These are phyloP conservation scores for Eucriotettix oculatus DNA, from an alignment of 2,888 invertebrate genomes.

Conservation along the genomic window DNA sequence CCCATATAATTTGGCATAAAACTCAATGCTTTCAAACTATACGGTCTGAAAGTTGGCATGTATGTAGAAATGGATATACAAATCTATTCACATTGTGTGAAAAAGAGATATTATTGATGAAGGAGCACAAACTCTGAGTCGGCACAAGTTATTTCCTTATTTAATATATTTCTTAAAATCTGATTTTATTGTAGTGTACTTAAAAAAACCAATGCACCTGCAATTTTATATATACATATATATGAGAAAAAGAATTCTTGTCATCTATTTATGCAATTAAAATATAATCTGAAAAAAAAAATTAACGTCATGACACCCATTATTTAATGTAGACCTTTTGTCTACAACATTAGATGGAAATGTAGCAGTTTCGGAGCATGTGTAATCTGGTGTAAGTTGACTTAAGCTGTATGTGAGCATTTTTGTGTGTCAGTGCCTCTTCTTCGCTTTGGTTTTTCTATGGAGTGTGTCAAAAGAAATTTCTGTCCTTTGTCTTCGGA, in stretches of 20 bases:
- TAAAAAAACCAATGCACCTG: conserved; percentile 7
- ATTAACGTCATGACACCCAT: neutral
- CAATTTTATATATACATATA: conserved; percentile 3
- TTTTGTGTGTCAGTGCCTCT: conserved; percentile 4
- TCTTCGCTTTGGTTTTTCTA: neutral
- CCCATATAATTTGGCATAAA: too few relatives aligned
- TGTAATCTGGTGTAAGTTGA: neutral
- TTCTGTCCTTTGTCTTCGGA: too few relatives aligned
- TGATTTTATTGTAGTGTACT: neutral
- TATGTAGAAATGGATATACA: too few relatives aligned
- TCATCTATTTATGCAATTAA: neutral
- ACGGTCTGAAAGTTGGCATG: too few relatives aligned
- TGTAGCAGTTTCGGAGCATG: neutral
- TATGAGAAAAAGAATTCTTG: neutral
- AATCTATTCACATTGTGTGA: too few relatives aligned
- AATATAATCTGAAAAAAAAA: neutral
- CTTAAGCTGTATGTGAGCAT: neutral
- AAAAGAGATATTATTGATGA: neutral
- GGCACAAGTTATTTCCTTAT: too few relatives aligned
- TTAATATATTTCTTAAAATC: too few relatives aligned
- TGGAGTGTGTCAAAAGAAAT: too few relatives aligned
- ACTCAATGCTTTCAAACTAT: too few relatives aligned
- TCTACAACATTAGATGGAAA: neutral
- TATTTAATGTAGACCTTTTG: neutral
- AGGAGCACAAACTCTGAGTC: neutral